Percentiles rank a stretch among this genome's conserved stretches.
These are phyloP conservation scores for Bucorvus abyssinicus DNA, from an alignment of 2,797 vertebrate genomes.

Conservation along the genomic window DNA sequence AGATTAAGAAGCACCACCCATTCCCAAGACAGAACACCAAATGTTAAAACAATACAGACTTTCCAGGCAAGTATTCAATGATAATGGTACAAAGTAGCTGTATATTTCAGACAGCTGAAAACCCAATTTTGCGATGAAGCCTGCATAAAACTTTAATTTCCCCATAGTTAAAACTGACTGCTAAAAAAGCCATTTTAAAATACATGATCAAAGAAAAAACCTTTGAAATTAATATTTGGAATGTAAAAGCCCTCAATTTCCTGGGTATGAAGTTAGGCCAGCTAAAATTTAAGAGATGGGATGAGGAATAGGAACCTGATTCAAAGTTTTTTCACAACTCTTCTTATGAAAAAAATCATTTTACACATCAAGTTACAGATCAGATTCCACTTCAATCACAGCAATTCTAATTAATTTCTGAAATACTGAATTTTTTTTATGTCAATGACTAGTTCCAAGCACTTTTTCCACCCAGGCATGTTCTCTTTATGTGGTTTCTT, in stretches of 20 bases:
- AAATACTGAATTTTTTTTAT: background rate
- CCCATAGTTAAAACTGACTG: background rate
- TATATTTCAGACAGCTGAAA: slow-evolving; percentile 1
- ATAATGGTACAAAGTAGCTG: background rate
- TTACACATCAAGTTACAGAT: background rate
- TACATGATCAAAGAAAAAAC: background rate
- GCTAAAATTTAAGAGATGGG: background rate
- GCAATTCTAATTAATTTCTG: background rate
- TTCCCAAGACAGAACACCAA: slow-evolving; percentile 67
- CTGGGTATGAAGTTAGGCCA: background rate
- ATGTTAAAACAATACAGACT: slow-evolving; percentile 63
- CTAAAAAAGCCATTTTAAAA: background rate
- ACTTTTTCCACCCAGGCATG: background rate
- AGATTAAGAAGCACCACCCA: slow-evolving; percentile 63
- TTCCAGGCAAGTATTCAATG: slow-evolving; percentile 7
- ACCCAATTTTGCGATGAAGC: background rate
- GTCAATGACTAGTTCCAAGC: background rate
- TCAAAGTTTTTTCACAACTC: background rate
- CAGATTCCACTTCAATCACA: background rate
- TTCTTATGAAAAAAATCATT: background rate
- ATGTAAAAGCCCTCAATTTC: background rate
- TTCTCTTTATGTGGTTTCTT: background rate
- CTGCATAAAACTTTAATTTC: slow-evolving; percentile 8
- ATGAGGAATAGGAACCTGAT: background rate
- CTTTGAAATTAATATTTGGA: background rate